Evolutionary conservation across 2,888 invertebrate genomes (phyloP).

Genomic region (Drosophila koepferae): DNA sequence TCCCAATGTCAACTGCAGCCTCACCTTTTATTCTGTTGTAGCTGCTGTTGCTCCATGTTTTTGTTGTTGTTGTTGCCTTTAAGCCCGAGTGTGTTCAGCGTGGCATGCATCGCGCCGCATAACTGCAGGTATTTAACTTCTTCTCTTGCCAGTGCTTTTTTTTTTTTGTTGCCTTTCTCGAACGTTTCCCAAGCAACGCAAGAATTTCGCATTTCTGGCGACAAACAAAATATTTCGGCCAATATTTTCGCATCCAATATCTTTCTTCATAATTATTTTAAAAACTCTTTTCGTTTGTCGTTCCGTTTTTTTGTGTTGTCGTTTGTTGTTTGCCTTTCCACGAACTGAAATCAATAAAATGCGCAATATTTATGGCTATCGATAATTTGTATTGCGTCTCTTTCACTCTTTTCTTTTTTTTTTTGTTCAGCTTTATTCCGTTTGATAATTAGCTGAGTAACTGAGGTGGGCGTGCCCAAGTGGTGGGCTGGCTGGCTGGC

Average conservation of each 20-base stretch:
- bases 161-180: constrained; percentile 18
- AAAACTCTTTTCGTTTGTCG: constrained; percentile 27
- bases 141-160: background rate
- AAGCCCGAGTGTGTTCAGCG: constrained; percentile 4
- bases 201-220: constrained; percentile 70
- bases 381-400: constrained; percentile 28
- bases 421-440: constrained; percentile 1
- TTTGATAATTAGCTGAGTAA: constrained; percentile 68
- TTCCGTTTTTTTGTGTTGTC: background rate
- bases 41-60: background rate
- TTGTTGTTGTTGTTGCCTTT: constrained; percentile 9
- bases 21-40: constrained; percentile 46
- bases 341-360: constrained; percentile 75
- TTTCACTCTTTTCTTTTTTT: background rate
- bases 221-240: constrained; percentile 73
- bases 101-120: constrained; percentile 70
- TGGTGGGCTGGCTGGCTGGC: constrained; percentile 50
- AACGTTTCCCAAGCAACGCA: constrained; percentile 40
- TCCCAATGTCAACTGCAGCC: constrained; percentile 77
- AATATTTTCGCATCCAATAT: constrained; percentile 54
- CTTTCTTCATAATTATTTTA: constrained; percentile 70
- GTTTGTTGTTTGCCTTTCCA: constrained; percentile 23
- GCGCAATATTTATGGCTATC: constrained; percentile 52
- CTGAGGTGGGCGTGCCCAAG: constrained; percentile 53
- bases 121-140: constrained; percentile 72